These are phyloP conservation scores for Syngnathus acus DNA, from an alignment of 2,797 vertebrate genomes.

Conservation along the genomic window DNA sequence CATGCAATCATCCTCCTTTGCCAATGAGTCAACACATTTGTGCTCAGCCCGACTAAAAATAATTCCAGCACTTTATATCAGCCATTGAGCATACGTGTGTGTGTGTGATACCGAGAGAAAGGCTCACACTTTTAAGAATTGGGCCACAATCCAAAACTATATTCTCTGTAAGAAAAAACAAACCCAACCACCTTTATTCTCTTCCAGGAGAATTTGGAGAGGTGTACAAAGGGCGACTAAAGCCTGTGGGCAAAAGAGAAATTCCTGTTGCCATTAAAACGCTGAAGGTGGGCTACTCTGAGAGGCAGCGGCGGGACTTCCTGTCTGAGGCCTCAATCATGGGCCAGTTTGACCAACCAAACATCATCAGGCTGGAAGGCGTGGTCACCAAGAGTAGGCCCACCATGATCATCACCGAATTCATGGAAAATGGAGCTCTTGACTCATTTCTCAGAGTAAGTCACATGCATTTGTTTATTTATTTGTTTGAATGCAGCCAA, in stretches of 20 bases:
- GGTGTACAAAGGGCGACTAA: constrained; percentile 89
- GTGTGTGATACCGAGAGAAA: background rate
- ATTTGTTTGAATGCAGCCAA: too few relatives aligned
- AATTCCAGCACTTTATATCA: background rate
- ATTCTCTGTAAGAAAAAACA: too few relatives aligned
- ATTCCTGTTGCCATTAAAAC: constrained; percentile 92
- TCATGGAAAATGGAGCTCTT: constrained; percentile 93
- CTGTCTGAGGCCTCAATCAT: constrained; percentile 93
- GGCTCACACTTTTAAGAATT: background rate
- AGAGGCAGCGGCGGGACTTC: constrained; percentile 90
- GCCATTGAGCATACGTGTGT: too few relatives aligned
- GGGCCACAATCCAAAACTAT: background rate
- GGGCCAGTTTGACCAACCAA: constrained; percentile 94
- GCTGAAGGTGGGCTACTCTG: constrained; percentile 86
- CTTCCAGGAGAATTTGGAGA: constrained; percentile 88
- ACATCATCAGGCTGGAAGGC: constrained; percentile 89
- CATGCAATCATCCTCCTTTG: too few relatives aligned
- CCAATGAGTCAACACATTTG: too few relatives aligned
- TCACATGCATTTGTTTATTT: too few relatives aligned
- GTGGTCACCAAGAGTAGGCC: constrained; percentile 93
- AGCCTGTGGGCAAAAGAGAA: constrained; percentile 85
- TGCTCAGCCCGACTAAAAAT: too few relatives aligned
- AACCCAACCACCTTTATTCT: background rate
- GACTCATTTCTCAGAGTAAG: constrained; percentile 89
- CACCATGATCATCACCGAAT: constrained; percentile 97